These are phyloP conservation scores for Ifrita kowaldi DNA, from an alignment of 2,113 vertebrate genomes.

Conservation along the genomic window DNA sequence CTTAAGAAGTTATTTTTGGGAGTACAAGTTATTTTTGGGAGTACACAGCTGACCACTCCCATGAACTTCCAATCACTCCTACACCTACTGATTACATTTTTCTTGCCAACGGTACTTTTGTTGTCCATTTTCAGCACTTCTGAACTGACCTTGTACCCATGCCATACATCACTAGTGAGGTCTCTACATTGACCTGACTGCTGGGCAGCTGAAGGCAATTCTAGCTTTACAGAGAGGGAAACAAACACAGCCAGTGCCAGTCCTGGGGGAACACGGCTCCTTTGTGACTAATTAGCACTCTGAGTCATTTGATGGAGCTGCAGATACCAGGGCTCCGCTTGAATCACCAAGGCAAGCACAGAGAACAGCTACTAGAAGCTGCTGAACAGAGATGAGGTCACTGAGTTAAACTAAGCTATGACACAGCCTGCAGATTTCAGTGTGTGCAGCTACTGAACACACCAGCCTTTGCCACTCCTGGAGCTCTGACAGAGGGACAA, in stretches of 20 bases:
- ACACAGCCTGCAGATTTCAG: background rate
- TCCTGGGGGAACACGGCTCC: background rate
- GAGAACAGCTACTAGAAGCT: background rate
- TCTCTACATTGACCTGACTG: background rate
- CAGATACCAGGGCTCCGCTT: background rate
- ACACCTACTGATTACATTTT: background rate
- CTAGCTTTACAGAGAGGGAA: background rate
- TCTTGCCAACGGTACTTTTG: background rate
- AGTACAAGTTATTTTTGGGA: background rate
- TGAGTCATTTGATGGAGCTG: background rate
- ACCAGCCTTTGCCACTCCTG: background rate
- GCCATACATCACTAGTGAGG: background rate
- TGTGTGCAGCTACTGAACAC: background rate
- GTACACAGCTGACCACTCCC: background rate
- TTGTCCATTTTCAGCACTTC: background rate
- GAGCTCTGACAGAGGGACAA: background rate
- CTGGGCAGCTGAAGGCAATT: background rate
- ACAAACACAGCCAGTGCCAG: background rate
- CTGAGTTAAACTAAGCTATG: background rate
- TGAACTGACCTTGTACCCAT: background rate
- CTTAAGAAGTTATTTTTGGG: background rate
- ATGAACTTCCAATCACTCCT: background rate
- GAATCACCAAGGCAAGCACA: background rate
- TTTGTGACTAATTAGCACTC: background rate
- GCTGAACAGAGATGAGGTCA: conserved; percentile 27